Evolutionary conservation across 2,797 vertebrate species (phyloP).

Genomic region (Prionace glauca): DNA sequence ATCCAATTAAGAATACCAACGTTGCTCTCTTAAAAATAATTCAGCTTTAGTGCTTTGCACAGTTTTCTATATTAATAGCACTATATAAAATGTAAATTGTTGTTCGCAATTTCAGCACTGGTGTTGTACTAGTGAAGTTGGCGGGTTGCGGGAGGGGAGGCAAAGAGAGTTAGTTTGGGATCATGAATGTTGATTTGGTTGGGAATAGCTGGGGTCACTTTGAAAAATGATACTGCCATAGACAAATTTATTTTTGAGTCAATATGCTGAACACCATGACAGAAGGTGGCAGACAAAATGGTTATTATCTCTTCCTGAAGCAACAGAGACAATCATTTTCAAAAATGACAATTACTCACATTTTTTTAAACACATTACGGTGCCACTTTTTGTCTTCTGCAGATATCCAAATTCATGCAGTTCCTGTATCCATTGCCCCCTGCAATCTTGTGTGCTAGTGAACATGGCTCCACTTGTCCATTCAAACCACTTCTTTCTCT

Average conservation of each 20-base stretch:
- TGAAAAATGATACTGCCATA: slow-evolving; percentile 30
- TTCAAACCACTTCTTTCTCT: not conserved
- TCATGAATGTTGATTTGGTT: not conserved
- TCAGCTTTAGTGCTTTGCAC: not conserved
- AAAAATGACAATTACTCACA: not conserved
- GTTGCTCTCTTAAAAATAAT: not conserved
- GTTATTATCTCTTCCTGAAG: slow-evolving; percentile 21
- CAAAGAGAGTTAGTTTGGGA: too few relatives aligned
- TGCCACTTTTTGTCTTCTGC: not conserved
- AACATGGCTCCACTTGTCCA: not conserved
- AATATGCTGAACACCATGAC: not conserved
- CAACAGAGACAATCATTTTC: not conserved
- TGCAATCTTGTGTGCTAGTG: too few relatives aligned
- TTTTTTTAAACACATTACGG: not conserved
- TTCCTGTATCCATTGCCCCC: not conserved
- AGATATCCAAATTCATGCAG: not conserved
- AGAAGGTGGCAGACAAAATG: not conserved
- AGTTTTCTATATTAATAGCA: not conserved
- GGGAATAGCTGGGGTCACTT: not conserved
- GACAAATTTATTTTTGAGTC: not conserved
- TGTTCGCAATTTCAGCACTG: not conserved
- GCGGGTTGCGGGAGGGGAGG: not conserved
- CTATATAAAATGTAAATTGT: not conserved
- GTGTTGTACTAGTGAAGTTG: not conserved
- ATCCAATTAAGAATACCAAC: not conserved